Evolutionary conservation across 2,797 vertebrate species (phyloP).

Genomic region (Crocodylus rhombifer): DNA sequence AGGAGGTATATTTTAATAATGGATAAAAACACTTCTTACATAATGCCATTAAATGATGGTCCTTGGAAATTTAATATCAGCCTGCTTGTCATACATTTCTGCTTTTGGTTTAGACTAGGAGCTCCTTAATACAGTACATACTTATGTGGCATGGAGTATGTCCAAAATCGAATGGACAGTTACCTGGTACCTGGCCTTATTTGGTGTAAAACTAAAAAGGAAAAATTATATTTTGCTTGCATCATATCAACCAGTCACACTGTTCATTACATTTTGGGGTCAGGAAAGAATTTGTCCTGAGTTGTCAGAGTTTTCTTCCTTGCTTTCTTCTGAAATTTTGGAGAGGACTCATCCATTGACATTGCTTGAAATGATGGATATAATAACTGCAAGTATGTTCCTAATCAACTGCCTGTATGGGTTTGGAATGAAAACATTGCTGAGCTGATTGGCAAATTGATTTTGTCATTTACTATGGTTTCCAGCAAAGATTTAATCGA

Average conservation of each 20-base stretch:
- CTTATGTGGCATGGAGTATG: not conserved
- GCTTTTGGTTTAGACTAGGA: not conserved
- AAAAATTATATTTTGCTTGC: not conserved
- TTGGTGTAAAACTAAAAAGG: not conserved
- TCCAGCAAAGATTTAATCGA: slow-evolving; percentile 78
- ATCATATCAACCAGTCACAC: not conserved
- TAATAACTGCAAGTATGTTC: slow-evolving; percentile 68
- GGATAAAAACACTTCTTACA: not conserved
- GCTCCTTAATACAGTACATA: not conserved
- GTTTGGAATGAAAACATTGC: slow-evolving; percentile 71
- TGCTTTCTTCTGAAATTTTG: slow-evolving; percentile 21
- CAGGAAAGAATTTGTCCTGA: not conserved
- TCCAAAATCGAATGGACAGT: not conserved
- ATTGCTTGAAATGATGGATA: slow-evolving; percentile 69
- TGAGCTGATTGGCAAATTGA: slow-evolving; percentile 79
- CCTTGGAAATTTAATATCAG: not conserved
- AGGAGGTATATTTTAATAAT: no score
- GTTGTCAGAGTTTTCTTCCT: not conserved
- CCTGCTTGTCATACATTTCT: not conserved
- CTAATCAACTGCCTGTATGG: slow-evolving; percentile 72
- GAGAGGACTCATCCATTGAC: not conserved
- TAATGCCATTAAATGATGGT: not conserved
- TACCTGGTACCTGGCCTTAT: not conserved
- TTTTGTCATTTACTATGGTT: slow-evolving; percentile 79
- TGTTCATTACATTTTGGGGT: not conserved